Conservation (phyloP, 2,113 vertebrate species). For the Callaeas wilsoni region DNA sequence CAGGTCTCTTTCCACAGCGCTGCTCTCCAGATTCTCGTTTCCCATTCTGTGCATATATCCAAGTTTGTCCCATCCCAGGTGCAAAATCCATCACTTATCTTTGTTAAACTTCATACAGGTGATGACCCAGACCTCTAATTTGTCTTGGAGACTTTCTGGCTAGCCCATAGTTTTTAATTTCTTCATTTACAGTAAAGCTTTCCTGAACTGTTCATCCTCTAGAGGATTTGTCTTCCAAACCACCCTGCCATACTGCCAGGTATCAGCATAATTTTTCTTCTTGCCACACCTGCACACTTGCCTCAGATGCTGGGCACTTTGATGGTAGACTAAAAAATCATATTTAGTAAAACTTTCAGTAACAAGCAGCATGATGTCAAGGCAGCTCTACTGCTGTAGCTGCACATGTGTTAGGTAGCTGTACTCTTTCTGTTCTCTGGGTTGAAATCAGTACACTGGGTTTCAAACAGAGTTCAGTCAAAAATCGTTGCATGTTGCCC, state of each 20-base stretch:
- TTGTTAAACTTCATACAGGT: background rate
- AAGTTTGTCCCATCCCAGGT: background rate
- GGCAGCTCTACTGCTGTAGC: background rate
- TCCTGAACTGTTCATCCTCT: background rate
- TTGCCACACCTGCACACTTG: background rate
- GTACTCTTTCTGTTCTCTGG: background rate
- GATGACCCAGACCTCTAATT: background rate
- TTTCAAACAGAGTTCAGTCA: background rate
- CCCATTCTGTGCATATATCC: background rate
- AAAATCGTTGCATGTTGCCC: background rate
- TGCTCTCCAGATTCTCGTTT: background rate
- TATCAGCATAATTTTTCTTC: background rate
- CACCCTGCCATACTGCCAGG: background rate
- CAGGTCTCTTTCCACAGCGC: fast-evolving
- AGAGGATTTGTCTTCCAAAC: background rate
- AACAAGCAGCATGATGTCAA: background rate
- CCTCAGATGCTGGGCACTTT: background rate
- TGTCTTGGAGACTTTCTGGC: background rate
- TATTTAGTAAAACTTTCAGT: background rate
- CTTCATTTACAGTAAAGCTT: background rate
- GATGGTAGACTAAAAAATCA: background rate
- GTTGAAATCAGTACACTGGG: fast-evolving
- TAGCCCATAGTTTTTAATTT: background rate
- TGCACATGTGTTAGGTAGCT: background rate
- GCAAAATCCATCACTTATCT: background rate